phyloP scores from a whole-genome alignment of 2,797 vertebrate genomes.

The Allobates femoralis region DNA sequence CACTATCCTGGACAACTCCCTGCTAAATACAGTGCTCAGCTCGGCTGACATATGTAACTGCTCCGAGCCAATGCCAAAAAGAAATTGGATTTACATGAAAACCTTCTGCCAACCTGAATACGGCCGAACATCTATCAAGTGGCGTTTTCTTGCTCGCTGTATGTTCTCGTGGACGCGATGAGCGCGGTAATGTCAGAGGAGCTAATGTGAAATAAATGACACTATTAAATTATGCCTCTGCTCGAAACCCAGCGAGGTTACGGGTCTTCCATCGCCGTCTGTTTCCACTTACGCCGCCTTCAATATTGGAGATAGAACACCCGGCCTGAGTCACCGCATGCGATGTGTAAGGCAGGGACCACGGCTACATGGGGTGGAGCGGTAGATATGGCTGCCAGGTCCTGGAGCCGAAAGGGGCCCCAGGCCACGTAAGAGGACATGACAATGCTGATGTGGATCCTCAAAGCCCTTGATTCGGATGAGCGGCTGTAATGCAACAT shows the following conservation, averaged over 20 bases:
- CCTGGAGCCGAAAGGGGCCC: neutral
- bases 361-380: neutral
- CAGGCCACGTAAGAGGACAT: neutral
- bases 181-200: constrained; percentile 26
- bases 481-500: no score
- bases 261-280: neutral
- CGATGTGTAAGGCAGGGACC: neutral
- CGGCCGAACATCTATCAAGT: constrained; percentile 4
- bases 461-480: no score
- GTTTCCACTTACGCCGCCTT: neutral
- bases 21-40: neutral
- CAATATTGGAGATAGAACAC: neutral
- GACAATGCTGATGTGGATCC: neutral
- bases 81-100: constrained; percentile 26
- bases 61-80: neutral
- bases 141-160: neutral
- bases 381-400: neutral
- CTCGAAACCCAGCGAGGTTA: neutral
- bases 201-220: constrained; percentile 26
- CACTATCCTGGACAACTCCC: neutral
- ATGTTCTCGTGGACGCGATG: constrained; percentile 9
- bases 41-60: constrained; percentile 5
- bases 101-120: constrained; percentile 29
- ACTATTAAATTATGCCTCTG: constrained; percentile 15
- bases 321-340: no score